phyloP scores from a whole-genome alignment of 2,113 vertebrate genomes.

The Anser cygnoides region DNA sequence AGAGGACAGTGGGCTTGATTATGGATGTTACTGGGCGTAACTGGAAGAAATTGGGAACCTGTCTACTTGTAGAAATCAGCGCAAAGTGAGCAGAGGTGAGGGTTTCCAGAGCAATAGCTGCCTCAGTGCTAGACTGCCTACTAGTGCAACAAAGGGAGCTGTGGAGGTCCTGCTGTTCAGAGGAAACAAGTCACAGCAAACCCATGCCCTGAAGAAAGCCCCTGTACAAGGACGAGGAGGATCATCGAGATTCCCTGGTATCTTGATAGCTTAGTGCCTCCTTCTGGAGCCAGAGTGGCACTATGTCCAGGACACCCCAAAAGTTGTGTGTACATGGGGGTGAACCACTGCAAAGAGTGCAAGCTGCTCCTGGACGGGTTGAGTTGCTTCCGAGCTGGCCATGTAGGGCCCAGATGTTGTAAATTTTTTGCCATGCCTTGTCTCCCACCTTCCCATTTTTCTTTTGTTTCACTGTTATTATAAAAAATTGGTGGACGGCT shows the following conservation, averaged over 20 bases:
- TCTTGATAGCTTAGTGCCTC: background rate
- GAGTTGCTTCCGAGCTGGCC: conserved; percentile 1
- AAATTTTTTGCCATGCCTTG: conserved; percentile 61
- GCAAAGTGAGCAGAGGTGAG: background rate
- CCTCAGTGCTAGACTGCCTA: accelerated
- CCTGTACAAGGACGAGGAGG: background rate
- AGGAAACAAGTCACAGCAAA: background rate
- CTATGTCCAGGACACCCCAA: background rate
- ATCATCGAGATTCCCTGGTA: background rate
- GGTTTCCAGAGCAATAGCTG: background rate
- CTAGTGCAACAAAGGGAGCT: background rate
- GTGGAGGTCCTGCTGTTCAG: background rate
- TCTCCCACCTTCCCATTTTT: conserved; percentile 61
- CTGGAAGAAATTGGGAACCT: background rate
- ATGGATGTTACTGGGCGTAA: background rate
- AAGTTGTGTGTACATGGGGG: accelerated
- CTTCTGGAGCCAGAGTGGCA: background rate
- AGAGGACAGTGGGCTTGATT: background rate
- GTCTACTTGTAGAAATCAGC: background rate
- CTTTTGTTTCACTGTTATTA: conserved; percentile 54
- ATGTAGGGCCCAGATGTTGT: conserved; percentile 59
- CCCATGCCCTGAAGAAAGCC: background rate
- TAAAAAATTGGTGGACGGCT: conserved; percentile 62
- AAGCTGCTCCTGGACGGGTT: background rate
- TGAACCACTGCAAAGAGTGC: background rate